phyloP scores from a whole-genome alignment of 2,888 invertebrate genomes.

The Aphodius sticticus region DNA sequence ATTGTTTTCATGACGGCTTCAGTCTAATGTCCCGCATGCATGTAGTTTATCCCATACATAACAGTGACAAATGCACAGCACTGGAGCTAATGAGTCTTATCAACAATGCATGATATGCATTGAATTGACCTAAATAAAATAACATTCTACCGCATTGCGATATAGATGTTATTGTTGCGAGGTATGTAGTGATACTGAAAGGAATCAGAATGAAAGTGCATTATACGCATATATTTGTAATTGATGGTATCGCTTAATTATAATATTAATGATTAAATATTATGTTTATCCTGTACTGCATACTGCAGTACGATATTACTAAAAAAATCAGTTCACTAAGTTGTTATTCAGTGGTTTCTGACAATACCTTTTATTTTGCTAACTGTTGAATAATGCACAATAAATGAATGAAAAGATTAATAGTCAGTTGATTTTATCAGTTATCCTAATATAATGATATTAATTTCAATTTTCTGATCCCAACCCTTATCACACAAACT shows the following conservation, averaged over 20 bases:
- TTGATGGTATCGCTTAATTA: neutral
- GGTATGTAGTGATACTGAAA: too few relatives aligned
- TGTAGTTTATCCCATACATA: neutral
- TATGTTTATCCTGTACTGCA: too few relatives aligned
- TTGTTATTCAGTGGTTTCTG: too few relatives aligned
- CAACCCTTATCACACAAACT: neutral
- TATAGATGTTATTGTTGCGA: too few relatives aligned
- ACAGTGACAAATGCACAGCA: neutral
- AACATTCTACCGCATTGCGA: too few relatives aligned
- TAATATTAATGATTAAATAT: neutral
- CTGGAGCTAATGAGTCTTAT: neutral
- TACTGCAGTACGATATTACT: too few relatives aligned
- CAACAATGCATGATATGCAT: neutral
- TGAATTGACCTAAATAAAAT: neutral
- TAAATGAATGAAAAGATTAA: neutral
- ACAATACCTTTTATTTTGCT: too few relatives aligned
- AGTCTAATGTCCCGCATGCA: neutral
- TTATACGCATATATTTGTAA: neutral
- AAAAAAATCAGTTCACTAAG: too few relatives aligned
- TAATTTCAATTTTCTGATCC: neutral
- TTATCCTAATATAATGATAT: neutral
- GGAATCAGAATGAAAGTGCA: neutral
- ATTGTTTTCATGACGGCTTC: neutral
- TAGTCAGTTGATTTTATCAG: neutral
- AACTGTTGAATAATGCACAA: too few relatives aligned